Evolutionary conservation across 1,140 invertebrate species (phyloP), one percentile per base, ranked within the genome.

Genomic region (Solen grandis): DNA sequence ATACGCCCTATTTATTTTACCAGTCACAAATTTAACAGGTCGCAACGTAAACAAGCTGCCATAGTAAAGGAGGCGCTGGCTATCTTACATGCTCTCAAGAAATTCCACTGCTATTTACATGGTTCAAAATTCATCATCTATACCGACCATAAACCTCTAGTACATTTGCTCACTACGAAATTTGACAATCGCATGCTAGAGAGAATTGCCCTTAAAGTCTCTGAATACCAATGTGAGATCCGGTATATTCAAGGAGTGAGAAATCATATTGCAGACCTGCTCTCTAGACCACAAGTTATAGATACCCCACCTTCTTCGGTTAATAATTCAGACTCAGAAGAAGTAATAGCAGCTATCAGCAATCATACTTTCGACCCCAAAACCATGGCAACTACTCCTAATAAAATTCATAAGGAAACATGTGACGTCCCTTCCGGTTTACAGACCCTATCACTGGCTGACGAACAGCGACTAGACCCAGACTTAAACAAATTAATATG

Each of bases 281-380:
- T 77, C 8, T 52, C 38, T 29, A 52, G 62, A 22, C n/a, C 16
- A 29, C 25, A 16, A n/a, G 5, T 22, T 33, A 22, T 22, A 68
- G 19, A 68, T 68, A 62, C 59, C 27, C 8, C 52, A 50, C 65
- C 10, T 66, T 66, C 5, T 5, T 46, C 13, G 66, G 41, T 54
- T 3, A n/a, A 54, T 29, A 69, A 69, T n/a, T 38, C 66, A 0
- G 36, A 69, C 19, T 14, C n/a, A 31, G 22, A 54, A 1, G 16
- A 66, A 5, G n/a, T 27, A 25, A 46, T 19, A 10, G 25, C 14
- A 46, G 3, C 31, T 46, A 46, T 46, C 19, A 46, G 41, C 41
- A 46, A 19, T 46, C 14, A 82, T 41, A 69, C 82, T 16, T 79
- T 66, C 59, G 72, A 54, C 0, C n/a, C 82, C 2, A 76, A 82